Conservation (phyloP, 2,113 vertebrate genomes). For the Chrysemys picta region DNA sequence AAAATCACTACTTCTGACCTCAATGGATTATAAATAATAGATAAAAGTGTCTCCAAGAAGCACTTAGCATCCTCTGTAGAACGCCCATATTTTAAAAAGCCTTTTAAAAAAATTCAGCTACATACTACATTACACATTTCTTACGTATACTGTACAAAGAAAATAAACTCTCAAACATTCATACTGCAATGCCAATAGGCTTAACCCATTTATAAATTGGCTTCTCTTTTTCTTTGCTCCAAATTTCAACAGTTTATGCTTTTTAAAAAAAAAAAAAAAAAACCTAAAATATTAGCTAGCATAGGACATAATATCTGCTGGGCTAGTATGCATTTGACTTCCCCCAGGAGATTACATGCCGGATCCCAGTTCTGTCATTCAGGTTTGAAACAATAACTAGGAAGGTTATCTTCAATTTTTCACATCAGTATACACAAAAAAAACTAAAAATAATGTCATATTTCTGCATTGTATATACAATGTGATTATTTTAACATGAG, state of each 20-base stretch:
- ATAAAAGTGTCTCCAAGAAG: neutral
- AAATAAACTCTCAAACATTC: neutral
- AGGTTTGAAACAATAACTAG: neutral
- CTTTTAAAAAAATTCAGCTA: neutral
- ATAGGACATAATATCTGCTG: fast-evolving
- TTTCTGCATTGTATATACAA: fast-evolving
- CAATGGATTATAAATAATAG: neutral
- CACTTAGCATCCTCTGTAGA: neutral
- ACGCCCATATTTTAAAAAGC: neutral
- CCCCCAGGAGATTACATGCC: neutral
- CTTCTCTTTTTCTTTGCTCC: neutral
- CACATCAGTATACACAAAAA: neutral
- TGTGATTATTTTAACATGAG: neutral
- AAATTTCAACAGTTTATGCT: neutral
- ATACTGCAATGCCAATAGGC: neutral
- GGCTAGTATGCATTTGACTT: neutral
- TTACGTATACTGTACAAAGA: no score
- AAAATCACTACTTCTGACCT: neutral
- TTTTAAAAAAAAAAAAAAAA: neutral
- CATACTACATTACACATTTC: neutral
- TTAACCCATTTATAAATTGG: neutral
- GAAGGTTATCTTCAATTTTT: neutral
- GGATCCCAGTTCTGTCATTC: neutral
- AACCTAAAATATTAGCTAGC: fast-evolving
- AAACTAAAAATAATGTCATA: neutral